Conservation (phyloP, 2,113 vertebrate species). For the Nansenia antarctica region DNA sequence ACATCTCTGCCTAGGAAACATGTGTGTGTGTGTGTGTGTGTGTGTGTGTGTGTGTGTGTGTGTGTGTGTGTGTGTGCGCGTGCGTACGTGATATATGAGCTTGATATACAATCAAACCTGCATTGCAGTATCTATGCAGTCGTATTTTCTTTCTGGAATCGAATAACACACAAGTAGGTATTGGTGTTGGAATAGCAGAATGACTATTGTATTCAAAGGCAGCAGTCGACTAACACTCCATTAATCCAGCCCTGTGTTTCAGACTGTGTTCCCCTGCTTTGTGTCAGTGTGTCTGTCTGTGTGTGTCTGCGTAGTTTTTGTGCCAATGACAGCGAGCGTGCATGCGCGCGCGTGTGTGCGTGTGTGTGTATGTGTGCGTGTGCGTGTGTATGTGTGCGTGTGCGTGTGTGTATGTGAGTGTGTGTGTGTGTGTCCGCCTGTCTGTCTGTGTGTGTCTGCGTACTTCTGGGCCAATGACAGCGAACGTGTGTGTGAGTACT, state of each 20-base stretch:
- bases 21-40: not conserved
- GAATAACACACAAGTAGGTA: too few species aligned
- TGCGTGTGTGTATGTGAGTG: not conserved
- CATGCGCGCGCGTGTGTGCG: not conserved
- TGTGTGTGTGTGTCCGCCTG: not conserved
- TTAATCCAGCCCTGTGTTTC: too few species aligned
- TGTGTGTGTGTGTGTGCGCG: not conserved
- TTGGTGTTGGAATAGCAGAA: not conserved
- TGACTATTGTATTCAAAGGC: not conserved
- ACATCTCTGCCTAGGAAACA: slow-evolving; percentile 34
- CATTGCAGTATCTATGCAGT: not conserved
- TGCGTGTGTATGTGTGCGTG: not conserved
- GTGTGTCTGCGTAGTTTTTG: too few species aligned
- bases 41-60: not conserved
- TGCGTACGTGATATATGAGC: not conserved
- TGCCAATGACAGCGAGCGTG: too few species aligned
- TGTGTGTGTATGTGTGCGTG: not conserved
- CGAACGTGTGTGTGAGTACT: slow-evolving; percentile 24
- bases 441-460: slow-evolving; percentile 12
- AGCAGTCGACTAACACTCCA: too few species aligned
- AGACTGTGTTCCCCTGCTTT: not conserved
- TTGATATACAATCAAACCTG: not conserved
- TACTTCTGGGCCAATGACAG: slow-evolving; percentile 4
- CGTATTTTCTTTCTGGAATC: not conserved
- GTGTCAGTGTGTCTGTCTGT: not conserved